These are phyloP conservation scores for Caenorhabditis becei DNA, from an alignment of 2,888 invertebrate species.

Conservation along the genomic window DNA sequence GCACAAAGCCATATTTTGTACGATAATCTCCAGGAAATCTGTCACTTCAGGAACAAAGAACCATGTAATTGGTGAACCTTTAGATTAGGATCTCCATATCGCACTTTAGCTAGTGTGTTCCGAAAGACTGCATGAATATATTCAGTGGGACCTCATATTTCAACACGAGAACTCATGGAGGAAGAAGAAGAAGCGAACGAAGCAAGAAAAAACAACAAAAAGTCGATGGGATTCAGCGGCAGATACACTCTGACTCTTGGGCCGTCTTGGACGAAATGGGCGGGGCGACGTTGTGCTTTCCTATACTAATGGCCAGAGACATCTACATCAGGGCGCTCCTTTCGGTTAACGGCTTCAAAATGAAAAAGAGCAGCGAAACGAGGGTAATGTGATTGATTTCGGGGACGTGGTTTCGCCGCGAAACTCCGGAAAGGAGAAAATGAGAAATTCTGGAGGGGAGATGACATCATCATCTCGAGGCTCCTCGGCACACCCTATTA, in stretches of 20 bases:
- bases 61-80: background rate
- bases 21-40: background rate
- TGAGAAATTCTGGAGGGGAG: background rate
- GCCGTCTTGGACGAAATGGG: background rate
- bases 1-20: no score
- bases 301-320: slow-evolving; percentile 14
- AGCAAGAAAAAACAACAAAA: slow-evolving; percentile 3
- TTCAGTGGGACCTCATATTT: slow-evolving; percentile 1
- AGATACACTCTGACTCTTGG: slow-evolving; percentile 7
- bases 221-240: slow-evolving; percentile 24
- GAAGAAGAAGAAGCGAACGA: background rate
- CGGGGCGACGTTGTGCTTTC: background rate
- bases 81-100: background rate
- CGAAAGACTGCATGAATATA: background rate
- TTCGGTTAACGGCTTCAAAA: background rate
- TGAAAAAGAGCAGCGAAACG: background rate
- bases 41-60: background rate
- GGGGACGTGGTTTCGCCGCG: background rate
- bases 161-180: background rate
- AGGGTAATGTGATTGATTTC: slow-evolving; percentile 16
- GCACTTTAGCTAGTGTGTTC: background rate
- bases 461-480: background rate
- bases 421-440: background rate
- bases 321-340: slow-evolving; percentile 2
- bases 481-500: background rate